phyloP scores from a whole-genome alignment of 2,113 vertebrate genomes.

The Telmatochromis brachygnathus region DNA sequence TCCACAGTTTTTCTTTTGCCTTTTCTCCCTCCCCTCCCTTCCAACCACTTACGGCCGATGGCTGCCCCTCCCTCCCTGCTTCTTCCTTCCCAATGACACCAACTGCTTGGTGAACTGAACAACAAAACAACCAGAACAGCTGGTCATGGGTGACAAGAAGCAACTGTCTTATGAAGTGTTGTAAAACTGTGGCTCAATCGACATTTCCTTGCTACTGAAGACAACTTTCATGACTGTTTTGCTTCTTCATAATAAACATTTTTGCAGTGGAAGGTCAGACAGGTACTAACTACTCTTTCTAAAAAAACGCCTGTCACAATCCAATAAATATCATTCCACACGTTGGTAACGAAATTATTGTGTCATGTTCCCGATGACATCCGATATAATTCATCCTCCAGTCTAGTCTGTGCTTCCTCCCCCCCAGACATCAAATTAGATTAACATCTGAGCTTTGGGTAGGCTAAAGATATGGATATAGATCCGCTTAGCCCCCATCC shows the following conservation, averaged over 20 bases:
- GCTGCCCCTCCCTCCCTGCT: not conserved
- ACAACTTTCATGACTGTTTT: not conserved
- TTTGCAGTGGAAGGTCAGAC: not conserved
- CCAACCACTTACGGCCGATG: not conserved
- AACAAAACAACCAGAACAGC: not conserved
- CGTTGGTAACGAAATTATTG: conserved; percentile 55
- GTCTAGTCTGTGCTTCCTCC: conserved; percentile 15
- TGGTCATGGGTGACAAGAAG: not conserved
- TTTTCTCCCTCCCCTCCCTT: not conserved
- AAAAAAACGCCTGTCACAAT: conserved; percentile 18
- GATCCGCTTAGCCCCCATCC: conserved; percentile 34
- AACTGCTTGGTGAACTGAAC: not conserved
- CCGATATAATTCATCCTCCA: conserved; percentile 51
- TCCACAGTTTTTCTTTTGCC: not conserved
- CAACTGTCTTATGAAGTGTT: not conserved
- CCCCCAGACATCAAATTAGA: conserved; percentile 48
- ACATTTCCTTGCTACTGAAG: not conserved
- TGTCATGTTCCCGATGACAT: conserved; percentile 44
- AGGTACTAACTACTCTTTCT: not conserved
- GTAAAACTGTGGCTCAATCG: not conserved
- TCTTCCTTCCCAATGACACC: not conserved
- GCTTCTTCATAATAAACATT: not conserved
- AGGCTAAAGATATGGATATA: conserved; percentile 39
- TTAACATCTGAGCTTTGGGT: conserved; percentile 44
- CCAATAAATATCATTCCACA: conserved; percentile 56